Evolutionary conservation across 2,888 invertebrate genomes (phyloP), one percentile per base, ranked within the genome.

Genomic region (Ectemnius lituratus): DNA sequence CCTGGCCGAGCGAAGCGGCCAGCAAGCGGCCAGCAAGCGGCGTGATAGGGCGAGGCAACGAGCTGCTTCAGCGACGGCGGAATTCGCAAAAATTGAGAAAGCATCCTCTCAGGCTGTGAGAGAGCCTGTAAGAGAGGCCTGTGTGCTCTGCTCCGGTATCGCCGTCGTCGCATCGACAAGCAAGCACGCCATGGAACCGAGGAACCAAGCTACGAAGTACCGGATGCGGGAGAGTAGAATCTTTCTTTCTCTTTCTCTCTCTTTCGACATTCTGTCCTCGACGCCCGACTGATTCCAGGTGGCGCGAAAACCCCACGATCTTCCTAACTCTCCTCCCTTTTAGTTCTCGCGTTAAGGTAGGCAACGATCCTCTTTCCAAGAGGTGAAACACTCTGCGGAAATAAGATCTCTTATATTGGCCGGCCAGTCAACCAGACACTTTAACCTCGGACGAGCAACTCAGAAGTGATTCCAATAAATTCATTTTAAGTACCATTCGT

Each of bases 41-140:
- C 76, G 73, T 65, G 78, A 80, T 73, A 78, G 73, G 76, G 69
- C 75, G 80, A 73, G 80, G 67, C 62, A 46, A 37, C 37, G n/a
- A 27, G 37, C 27, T 64, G 56, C 18, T 64, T 64, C 65, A 37
- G 52, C 63, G 23, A 23, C 64, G 62, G 66, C 70, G 79, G 74
- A 74, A 80, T 79, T 74, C 52, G 76, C 68, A 76, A 80, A 80
- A 79, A 79, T 78, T 58, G 28, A 14, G 28, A 62, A 47, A 63
- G 58, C 72, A 67, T 72, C 78, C 75, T 68, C 68, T 46, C 13
- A n/a, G 23, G 16, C 45, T 14, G 8, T 47, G 47, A n/a, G 23
- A 45, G 18, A 11, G 20, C 23, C 16, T 14, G 2, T 14, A n/a
- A 47, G 23, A 23, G 23, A 23, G 23, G 23, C 23, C 23, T 23